Evolutionary conservation across 2,888 invertebrate genomes (phyloP), one percentile per base, ranked within the genome.

Genomic region (Sturmia bella): DNA sequence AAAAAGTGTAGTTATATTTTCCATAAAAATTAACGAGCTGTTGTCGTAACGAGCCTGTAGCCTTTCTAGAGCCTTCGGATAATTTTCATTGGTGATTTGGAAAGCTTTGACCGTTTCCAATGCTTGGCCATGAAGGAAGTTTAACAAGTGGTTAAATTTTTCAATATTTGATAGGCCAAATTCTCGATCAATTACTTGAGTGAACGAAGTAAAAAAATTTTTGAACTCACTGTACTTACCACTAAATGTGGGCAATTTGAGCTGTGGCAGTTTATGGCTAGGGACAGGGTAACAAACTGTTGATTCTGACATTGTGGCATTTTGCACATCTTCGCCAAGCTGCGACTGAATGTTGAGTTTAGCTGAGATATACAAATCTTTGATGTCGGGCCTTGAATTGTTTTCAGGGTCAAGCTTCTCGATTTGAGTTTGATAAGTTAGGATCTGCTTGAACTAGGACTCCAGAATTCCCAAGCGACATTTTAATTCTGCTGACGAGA

Each of bases 121-220:
- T 5, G 59, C 66, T 15, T 32, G 73, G n/a, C 66, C 52, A 4
- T 72, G 72, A 12, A 79, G 79, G 17, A 48, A 72, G 17, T 73
- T 73, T 0, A 64, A 41, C 61, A 73, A 56, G 13, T 37, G 32
- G 4, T 70, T 78, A n/a, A 78, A 70, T 64, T 78, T 64, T 57
- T 78, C 70, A 32, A 78, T 72, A 19, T 72, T 78, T 2, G 78
- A 66, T 1, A 64, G 48, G 24, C 24, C 48, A 48, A 13, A n/a
- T n/a, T 78, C 72, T 12, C 57, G 37, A 57, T 57, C 57, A 9
- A 78, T 72, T 13, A 72, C 50, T 72, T 78, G 64, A 3, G 57
- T 78, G 12, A 79, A 79, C 15, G 39, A 73, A 0, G 68, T 68
- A 6, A 82, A 79, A 39, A 74, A 82, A 27, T 74, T 74, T 54